Conservation (phyloP, 2,888 invertebrate genomes). For the Lapara coniferarum region DNA sequence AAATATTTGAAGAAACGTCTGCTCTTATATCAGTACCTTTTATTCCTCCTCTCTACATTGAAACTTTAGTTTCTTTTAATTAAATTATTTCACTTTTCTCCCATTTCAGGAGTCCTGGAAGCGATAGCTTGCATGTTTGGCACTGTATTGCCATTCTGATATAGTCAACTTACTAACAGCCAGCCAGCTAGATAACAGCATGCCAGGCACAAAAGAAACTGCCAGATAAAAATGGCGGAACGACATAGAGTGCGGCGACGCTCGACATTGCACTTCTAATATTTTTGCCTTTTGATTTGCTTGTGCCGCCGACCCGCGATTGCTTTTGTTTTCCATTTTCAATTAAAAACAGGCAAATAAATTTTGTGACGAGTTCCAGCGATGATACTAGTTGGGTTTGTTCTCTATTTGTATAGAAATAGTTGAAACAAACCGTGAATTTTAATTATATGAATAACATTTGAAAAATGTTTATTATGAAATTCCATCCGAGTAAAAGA, state of each 20-base stretch:
- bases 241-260: slow-evolving; percentile 42
- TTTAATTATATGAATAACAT: too few relatives aligned
- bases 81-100: slow-evolving; percentile 25
- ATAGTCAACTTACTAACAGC: slow-evolving; percentile 47
- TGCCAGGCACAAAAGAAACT: slow-evolving; percentile 52
- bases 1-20: background rate
- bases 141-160: slow-evolving; percentile 40
- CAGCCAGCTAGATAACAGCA: slow-evolving; percentile 49
- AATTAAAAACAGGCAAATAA: slow-evolving; percentile 41
- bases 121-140: slow-evolving; percentile 42
- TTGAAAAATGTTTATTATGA: too few relatives aligned
- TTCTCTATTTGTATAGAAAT: background rate
- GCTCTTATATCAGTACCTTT: background rate
- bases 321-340: slow-evolving; percentile 49
- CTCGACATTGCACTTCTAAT: slow-evolving; percentile 46
- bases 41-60: background rate
- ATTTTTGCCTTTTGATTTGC: slow-evolving; percentile 59
- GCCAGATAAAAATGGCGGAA: slow-evolving; percentile 52
- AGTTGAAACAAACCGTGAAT: too few relatives aligned
- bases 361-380: background rate
- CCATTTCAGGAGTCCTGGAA: slow-evolving; percentile 17
- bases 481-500: too few relatives aligned
- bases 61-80: slow-evolving; percentile 18
- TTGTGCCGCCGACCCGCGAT: slow-evolving; percentile 42
- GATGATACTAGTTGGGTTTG: background rate